Conservation (phyloP, 2,888 invertebrate species). For the Phragmatobia fuliginosa region DNA sequence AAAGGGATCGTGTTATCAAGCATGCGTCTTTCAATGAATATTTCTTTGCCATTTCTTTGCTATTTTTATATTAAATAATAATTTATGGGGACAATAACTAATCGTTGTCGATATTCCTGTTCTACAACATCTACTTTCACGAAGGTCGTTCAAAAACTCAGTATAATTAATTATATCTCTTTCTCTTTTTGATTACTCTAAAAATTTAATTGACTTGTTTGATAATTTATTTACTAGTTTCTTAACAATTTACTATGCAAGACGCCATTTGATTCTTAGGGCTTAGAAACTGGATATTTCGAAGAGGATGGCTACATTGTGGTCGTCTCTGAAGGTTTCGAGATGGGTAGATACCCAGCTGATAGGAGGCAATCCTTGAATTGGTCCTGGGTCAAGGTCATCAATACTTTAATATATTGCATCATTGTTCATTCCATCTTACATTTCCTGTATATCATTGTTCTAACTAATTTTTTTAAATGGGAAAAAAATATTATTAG, state of each 20-base stretch:
- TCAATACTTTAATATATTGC: conserved; percentile 73
- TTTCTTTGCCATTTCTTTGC: not conserved
- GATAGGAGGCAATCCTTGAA: conserved; percentile 87
- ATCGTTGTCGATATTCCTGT: not conserved
- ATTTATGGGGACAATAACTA: not conserved
- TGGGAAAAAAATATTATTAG: conserved; percentile 4
- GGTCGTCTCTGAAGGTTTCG: conserved; percentile 88
- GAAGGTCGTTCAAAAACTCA: conserved; percentile 27
- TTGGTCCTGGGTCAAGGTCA: conserved; percentile 91
- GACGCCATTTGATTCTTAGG: conserved; percentile 79
- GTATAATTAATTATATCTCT: not conserved
- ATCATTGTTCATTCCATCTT: conserved; percentile 79
- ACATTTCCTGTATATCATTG: conserved; percentile 61
- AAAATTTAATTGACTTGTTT: conserved; percentile 7
- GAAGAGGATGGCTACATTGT: conserved; percentile 87
- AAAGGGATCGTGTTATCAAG: not conserved
- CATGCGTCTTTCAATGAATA: not conserved
- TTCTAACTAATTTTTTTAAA: too few relatives aligned
- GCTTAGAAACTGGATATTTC: conserved; percentile 87
- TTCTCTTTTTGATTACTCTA: too few relatives aligned
- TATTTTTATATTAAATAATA: too few relatives aligned
- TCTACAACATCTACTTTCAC: not conserved
- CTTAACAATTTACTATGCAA: conserved; percentile 63
- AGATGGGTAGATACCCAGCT: conserved; percentile 88
- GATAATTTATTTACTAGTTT: conserved; percentile 23